Evolutionary conservation across 2,797 vertebrate species (phyloP).

Genomic region (Lagodon rhomboides): DNA sequence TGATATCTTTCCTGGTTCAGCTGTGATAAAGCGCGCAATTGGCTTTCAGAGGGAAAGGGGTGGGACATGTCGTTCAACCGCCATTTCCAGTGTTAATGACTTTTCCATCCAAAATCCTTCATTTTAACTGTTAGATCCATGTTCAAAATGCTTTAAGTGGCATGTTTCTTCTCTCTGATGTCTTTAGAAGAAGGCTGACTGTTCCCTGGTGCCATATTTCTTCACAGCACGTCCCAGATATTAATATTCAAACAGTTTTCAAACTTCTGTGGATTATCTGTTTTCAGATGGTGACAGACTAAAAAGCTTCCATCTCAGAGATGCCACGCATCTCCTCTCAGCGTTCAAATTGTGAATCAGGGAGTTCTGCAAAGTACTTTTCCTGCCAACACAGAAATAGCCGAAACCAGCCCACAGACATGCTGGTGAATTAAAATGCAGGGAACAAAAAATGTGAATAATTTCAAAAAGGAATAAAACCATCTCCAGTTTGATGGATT

Average conservation of each 20-base stretch:
- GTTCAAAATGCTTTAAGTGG: neutral
- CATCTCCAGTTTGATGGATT: slow-evolving; percentile 42
- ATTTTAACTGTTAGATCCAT: neutral
- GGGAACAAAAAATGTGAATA: slow-evolving; percentile 21
- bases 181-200: no score
- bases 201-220: neutral
- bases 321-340: slow-evolving; percentile 4
- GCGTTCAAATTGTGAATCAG: slow-evolving; percentile 15
- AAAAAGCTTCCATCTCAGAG: slow-evolving; percentile 33
- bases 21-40: no score
- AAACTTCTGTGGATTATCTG: slow-evolving; percentile 5
- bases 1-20: no score
- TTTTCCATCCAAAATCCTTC: no score
- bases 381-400: slow-evolving; percentile 52
- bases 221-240: neutral
- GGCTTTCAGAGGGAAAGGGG: no score
- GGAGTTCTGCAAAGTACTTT: slow-evolving; percentile 32
- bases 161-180: no score
- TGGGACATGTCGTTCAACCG: no score
- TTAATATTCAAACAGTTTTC: neutral
- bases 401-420: slow-evolving; percentile 56
- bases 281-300: slow-evolving; percentile 29
- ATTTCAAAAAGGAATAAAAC: slow-evolving; percentile 15
- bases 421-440: slow-evolving; percentile 45
- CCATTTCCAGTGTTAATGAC: no score